These are phyloP conservation scores for Oryctes rhinoceros DNA, from an alignment of 1,140 invertebrate genomes.

Conservation along the genomic window DNA sequence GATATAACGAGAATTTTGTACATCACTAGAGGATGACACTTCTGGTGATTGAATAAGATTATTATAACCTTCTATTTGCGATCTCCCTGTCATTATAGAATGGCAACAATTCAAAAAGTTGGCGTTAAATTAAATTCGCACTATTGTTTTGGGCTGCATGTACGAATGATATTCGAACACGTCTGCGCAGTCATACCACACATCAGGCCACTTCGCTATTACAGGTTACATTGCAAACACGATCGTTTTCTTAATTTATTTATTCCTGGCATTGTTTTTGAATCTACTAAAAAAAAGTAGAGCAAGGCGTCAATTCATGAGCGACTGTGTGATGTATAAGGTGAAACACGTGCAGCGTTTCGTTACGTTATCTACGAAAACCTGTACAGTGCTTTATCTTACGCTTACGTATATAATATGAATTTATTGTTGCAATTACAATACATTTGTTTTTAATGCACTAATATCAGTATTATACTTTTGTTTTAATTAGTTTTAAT, in stretches of 20 bases:
- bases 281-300: background rate
- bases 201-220: background rate
- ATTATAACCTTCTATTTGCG: slow-evolving; percentile 52
- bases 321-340: no score
- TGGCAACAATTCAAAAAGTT: background rate
- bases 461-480: no score
- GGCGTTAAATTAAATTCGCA: background rate
- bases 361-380: no score
- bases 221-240: background rate
- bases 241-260: background rate
- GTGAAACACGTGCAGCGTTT: no score
- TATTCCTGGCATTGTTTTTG: background rate
- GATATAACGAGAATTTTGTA: slow-evolving; percentile 47
- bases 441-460: no score
- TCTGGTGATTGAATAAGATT: slow-evolving; percentile 52
- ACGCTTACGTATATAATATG: no score
- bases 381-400: no score
- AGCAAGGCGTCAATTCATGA: background rate
- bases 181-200: slow-evolving; percentile 17
- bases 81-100: slow-evolving; percentile 33
- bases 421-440: no score
- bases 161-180: slow-evolving; percentile 2
- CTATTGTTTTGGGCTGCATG: slow-evolving; percentile 19
- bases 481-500: no score
- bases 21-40: slow-evolving; percentile 54